phyloP scores from a whole-genome alignment of 2,888 invertebrate genomes.

The Eristalinus aeneus region DNA sequence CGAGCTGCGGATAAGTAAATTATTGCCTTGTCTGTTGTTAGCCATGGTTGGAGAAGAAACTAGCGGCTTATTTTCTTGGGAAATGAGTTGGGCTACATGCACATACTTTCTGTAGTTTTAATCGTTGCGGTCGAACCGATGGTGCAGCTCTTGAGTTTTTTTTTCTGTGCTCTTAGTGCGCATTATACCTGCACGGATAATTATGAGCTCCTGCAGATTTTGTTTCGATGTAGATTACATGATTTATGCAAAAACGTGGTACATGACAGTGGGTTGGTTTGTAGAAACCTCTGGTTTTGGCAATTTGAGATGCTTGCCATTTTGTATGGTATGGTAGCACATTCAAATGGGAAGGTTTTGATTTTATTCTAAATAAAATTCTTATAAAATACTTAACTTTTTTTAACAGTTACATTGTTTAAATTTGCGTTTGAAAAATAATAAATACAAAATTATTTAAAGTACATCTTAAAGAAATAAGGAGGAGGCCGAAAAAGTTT shows the following conservation, averaged over 20 bases:
- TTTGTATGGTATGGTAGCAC: background rate
- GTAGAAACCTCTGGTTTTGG: constrained; percentile 31
- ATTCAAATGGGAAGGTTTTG: background rate
- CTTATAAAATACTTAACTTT: no score
- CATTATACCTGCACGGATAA: constrained; percentile 77
- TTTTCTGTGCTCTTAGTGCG: constrained; percentile 47
- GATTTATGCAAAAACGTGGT: constrained; percentile 78
- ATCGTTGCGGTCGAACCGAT: constrained; percentile 53
- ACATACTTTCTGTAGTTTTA: constrained; percentile 58
- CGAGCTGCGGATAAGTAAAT: constrained; percentile 71
- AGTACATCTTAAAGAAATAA: no score
- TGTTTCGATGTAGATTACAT: constrained; percentile 81
- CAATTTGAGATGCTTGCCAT: constrained; percentile 11
- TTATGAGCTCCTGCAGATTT: constrained; percentile 81
- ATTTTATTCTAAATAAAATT: no score
- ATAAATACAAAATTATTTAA: no score
- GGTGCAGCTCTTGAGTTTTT: constrained; percentile 38
- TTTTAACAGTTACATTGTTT: no score
- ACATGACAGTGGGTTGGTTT: constrained; percentile 41
- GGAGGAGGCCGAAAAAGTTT: no score
- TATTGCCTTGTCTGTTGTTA: constrained; percentile 68
- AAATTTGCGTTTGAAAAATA: no score
- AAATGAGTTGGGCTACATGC: constrained; percentile 48
- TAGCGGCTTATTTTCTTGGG: constrained; percentile 68
- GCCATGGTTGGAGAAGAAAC: constrained; percentile 57